Evolutionary conservation across 1,140 invertebrate genomes (phyloP), one percentile per base, ranked within the genome.

Genomic region (Trichoplusia ni): DNA sequence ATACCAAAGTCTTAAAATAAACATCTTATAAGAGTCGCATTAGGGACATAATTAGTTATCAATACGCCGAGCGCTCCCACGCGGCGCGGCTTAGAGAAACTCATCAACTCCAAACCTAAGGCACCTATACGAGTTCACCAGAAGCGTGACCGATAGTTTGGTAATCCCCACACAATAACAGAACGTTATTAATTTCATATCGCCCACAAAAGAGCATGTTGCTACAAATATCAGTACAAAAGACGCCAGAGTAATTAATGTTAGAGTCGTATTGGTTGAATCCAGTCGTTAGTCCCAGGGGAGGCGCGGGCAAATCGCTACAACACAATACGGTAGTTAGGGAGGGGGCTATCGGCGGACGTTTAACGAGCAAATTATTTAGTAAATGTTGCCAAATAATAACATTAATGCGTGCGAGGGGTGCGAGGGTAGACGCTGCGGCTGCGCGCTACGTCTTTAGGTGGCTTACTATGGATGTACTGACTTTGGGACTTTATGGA

Each of bases 281-380:
- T 75, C 65, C 71, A 69, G 71, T 80, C 76, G 76, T 71, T 72
- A 76, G 69, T 64, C 76, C 73, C 69, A 31, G 35, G 78, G 83
- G 82, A 78, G 77, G 70, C 29, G 70, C 58, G 49, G 59, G 49
- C 61, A 65, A 71, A 71, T 69, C 69, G 67, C 23, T 56, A 46
- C 35, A 49, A 73, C 75, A 89, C 86, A 89, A 88, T 88, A 77
- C 84, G 64, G 77, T 88, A 89, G 85, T 89, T 88, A 88, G 80
- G 75, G 73, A 56, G 29, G 27, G 46, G 70, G 60, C 63, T 56
- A 84, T 84, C 83, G 77, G 82, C 82, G 60, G 81, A 77, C 82
- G 81, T 87, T 88, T 90, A 88, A 88, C 87, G 87, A 88, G 83
- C 82, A 84, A 88, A 90, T 90, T 86, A 89, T 88, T 90, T 87